phyloP scores from a whole-genome alignment of 53 echinoderm and acorn worm species.

The Echinometra lucunter region DNA sequence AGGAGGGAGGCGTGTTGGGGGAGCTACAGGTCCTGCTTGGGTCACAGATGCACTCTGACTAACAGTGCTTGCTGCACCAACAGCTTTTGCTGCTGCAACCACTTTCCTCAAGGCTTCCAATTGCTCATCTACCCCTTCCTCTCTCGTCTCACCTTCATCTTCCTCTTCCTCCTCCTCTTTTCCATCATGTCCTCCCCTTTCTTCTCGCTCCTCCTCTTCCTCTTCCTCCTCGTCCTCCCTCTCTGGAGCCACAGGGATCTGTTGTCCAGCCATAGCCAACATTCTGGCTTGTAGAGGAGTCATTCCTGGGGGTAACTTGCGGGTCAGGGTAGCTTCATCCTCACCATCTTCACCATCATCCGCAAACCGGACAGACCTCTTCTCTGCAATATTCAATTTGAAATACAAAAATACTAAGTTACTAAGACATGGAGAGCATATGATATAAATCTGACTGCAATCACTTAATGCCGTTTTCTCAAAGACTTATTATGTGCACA shows the following conservation, averaged over 20 bases:
- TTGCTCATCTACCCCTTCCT: constrained; percentile 53
- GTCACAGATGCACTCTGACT: constrained; percentile 57
- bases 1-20: constrained; percentile 83
- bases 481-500: too few relatives aligned
- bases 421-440: too few relatives aligned
- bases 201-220: constrained; percentile 74
- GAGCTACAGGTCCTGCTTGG: constrained; percentile 80
- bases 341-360: constrained; percentile 60
- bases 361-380: constrained; percentile 76
- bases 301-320: constrained; percentile 90
- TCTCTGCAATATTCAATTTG: constrained; percentile 61
- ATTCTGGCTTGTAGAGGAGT: constrained; percentile 91
- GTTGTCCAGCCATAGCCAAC: constrained; percentile 94
- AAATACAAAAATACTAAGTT: not conserved
- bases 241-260: constrained; percentile 64
- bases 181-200: constrained; percentile 43
- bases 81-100: not conserved
- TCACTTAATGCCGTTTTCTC: too few relatives aligned
- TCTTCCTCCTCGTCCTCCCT: constrained; percentile 72
- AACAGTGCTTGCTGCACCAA: constrained; percentile 46
- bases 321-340: constrained; percentile 43
- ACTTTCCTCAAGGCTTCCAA: constrained; percentile 11
- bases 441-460: too few relatives aligned
- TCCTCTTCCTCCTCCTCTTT: constrained; percentile 75
- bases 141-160: constrained; percentile 63